Evolutionary conservation across 2,113 vertebrate species (phyloP).

Genomic region (Psilopogon haemacephalus): DNA sequence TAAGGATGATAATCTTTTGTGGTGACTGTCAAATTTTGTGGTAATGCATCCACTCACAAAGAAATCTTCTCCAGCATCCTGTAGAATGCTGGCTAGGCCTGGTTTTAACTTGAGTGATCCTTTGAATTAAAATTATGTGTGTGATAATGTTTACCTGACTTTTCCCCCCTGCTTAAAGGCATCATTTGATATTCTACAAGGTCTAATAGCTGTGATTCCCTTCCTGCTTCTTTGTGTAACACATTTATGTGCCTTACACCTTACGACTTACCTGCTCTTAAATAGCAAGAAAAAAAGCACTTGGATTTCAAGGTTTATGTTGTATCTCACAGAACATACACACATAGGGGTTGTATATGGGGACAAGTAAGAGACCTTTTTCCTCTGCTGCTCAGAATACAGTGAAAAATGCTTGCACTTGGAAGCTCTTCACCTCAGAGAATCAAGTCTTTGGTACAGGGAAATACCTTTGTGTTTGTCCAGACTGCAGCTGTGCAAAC

Average conservation of each 20-base stretch:
- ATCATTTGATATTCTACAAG: not conserved
- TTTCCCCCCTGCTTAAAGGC: not conserved
- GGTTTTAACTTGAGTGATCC: not conserved
- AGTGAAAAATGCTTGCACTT: not conserved
- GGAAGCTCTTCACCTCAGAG: not conserved
- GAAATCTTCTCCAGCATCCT: not conserved
- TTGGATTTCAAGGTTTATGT: not conserved
- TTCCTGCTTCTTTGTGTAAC: not conserved
- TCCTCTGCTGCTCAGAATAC: not conserved
- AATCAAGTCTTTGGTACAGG: not conserved
- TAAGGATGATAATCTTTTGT: not conserved
- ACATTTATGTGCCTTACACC: not conserved
- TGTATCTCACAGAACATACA: accelerated
- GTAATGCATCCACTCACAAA: not conserved
- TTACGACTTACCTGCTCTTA: not conserved
- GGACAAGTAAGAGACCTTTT: not conserved
- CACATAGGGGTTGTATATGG: not conserved
- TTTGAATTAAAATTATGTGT: not conserved
- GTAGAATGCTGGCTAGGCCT: not conserved
- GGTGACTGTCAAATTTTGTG: not conserved
- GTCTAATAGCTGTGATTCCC: not conserved
- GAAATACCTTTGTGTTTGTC: not conserved
- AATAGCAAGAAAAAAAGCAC: not conserved
- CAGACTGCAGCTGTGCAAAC: not conserved
- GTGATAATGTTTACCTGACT: not conserved